These are phyloP conservation scores for Portevinia maculata DNA, from an alignment of 2,888 invertebrate genomes.

Conservation along the genomic window DNA sequence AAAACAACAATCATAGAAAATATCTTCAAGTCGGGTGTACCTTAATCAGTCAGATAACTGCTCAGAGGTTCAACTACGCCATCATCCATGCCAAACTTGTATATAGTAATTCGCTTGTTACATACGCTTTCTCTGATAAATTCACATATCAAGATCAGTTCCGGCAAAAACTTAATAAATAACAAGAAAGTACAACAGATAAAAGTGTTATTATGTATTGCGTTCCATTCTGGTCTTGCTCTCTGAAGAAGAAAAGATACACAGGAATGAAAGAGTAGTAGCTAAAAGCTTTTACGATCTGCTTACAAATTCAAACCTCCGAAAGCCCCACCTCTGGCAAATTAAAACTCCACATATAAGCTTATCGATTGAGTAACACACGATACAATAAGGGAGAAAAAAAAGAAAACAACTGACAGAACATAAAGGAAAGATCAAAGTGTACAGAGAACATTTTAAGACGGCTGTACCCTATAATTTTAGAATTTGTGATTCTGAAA, in stretches of 20 bases:
- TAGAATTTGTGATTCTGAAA: neutral
- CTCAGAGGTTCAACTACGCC: constrained; percentile 25
- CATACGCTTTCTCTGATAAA: constrained; percentile 49
- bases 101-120: constrained; percentile 19
- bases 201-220: constrained; percentile 13
- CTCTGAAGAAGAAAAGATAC: neutral
- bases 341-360: constrained; percentile 5
- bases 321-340: neutral
- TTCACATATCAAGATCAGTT: constrained; percentile 16
- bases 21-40: neutral
- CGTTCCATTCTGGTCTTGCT: constrained; percentile 27
- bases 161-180: constrained; percentile 13
- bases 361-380: constrained; percentile 9
- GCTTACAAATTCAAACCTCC: neutral
- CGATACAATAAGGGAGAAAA: neutral
- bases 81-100: constrained; percentile 43
- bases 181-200: constrained; percentile 12
- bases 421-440: neutral
- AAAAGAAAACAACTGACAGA: neutral
- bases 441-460: neutral
- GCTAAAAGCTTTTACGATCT: neutral
- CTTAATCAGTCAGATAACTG: constrained; percentile 7
- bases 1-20: neutral
- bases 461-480: neutral
- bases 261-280: neutral